phyloP scores from a whole-genome alignment of 2,113 vertebrate species.

The Chiloscyllium plagiosum region DNA sequence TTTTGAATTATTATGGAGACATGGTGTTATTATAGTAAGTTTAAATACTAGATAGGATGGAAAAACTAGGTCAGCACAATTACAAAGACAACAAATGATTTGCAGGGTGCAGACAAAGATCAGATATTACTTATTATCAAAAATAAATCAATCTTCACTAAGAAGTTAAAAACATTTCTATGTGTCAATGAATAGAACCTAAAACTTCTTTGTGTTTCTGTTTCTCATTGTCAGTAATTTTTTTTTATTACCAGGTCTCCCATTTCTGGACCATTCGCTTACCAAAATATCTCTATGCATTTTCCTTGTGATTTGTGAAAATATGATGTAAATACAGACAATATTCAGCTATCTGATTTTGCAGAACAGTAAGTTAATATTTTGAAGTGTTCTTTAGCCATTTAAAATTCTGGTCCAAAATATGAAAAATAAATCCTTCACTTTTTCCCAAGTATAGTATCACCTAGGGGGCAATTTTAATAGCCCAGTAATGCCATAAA shows the following conservation, averaged over 20 bases:
- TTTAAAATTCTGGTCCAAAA: not conserved
- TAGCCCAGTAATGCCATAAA: not conserved
- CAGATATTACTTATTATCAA: not conserved
- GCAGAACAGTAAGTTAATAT: not conserved
- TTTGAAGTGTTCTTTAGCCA: not conserved
- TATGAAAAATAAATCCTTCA: not conserved
- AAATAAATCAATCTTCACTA: not conserved
- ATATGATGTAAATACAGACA: not conserved
- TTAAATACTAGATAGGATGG: not conserved
- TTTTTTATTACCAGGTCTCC: not conserved
- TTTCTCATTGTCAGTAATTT: not conserved
- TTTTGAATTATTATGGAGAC: not conserved
- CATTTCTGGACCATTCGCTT: not conserved
- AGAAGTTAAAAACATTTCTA: not conserved
- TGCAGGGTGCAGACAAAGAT: not conserved
- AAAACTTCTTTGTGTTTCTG: not conserved
- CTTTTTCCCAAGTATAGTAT: not conserved
- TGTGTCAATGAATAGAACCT: not conserved
- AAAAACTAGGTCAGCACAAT: not conserved
- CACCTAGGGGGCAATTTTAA: not conserved
- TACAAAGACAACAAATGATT: not conserved
- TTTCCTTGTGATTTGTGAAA: not conserved
- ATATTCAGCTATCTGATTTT: not conserved
- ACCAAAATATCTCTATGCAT: not conserved
- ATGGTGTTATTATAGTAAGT: not conserved